phyloP scores from a whole-genome alignment of 2,888 invertebrate genomes.

The Drosophila barbarae region DNA sequence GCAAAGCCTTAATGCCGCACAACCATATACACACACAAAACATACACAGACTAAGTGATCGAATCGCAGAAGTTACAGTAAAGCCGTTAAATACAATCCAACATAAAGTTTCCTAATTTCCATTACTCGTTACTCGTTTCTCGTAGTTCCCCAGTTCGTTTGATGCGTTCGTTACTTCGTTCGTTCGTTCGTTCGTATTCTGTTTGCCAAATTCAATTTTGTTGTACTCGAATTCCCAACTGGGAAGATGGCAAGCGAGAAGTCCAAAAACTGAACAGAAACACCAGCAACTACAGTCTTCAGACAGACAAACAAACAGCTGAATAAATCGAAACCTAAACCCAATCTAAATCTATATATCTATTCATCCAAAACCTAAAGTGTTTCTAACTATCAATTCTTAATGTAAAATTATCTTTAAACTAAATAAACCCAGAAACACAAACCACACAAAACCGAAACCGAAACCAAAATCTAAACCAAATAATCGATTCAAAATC shows the following conservation, averaged over 20 bases:
- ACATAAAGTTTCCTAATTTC: constrained; percentile 26
- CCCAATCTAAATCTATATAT: constrained; percentile 16
- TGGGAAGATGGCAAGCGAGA: constrained; percentile 31
- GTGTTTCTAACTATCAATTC: constrained; percentile 39
- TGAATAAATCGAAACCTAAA: constrained; percentile 21
- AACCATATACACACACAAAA: constrained; percentile 6
- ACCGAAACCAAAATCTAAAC: constrained; percentile 22
- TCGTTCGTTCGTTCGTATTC: constrained; percentile 51
- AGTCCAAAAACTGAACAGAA: constrained; percentile 21
- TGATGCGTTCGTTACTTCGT: constrained; percentile 52
- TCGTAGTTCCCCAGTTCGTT: constrained; percentile 62
- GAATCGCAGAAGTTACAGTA: constrained; percentile 3
- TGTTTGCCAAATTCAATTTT: constrained; percentile 47
- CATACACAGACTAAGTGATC: constrained; percentile 10
- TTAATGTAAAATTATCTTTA: constrained; percentile 38
- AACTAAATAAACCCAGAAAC: constrained; percentile 28
- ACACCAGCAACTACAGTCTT: constrained; percentile 13
- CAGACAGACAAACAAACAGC: constrained; percentile 30
- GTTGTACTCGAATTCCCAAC: constrained; percentile 33
- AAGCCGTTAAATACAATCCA: neutral
- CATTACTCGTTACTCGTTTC: constrained; percentile 36
- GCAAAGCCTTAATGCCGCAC: neutral
- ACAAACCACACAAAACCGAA: constrained; percentile 29
- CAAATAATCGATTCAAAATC: constrained; percentile 36
- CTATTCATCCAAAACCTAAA: constrained; percentile 30